Conservation (phyloP, 2,113 vertebrate species). For the Silurus asotus region DNA sequence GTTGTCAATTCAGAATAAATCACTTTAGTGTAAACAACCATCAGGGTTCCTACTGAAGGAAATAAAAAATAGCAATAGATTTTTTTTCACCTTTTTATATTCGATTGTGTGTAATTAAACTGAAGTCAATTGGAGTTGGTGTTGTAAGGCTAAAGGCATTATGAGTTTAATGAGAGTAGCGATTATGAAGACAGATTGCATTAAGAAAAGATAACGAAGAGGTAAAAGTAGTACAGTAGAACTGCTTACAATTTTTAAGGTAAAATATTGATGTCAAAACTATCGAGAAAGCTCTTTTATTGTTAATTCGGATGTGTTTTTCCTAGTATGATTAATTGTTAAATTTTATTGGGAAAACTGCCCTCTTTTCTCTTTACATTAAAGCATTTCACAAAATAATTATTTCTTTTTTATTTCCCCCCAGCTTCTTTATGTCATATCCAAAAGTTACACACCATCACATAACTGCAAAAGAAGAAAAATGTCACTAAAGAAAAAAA, state of each 20-base stretch:
- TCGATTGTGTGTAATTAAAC: conserved; percentile 24
- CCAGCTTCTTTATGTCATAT: conserved; percentile 29
- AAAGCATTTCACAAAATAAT: conserved; percentile 11
- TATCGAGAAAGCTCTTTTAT: conserved; percentile 55
- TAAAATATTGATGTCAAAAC: conserved; percentile 39
- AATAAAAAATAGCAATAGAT: conserved; percentile 64
- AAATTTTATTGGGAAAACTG: conserved; percentile 37
- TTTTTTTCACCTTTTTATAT: conserved; percentile 53
- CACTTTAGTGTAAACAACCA: conserved; percentile 44
- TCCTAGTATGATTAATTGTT: conserved; percentile 40
- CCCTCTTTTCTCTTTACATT: conserved; percentile 29
- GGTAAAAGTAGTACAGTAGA: conserved; percentile 15
- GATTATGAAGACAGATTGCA: conserved; percentile 2
- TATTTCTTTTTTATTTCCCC: conserved; percentile 23
- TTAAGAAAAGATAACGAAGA: conserved; percentile 6
- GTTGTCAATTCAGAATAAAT: conserved; percentile 40
- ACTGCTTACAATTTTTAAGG: conserved; percentile 41
- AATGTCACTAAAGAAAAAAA: conserved; percentile 61
- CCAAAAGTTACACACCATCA: conserved; percentile 36
- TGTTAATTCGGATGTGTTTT: conserved; percentile 39
- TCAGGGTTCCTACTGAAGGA: background rate
- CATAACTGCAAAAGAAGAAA: conserved; percentile 49
- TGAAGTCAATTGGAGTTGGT: conserved; percentile 30
- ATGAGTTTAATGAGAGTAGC: background rate
- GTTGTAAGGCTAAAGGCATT: conserved; percentile 61